phyloP scores from a whole-genome alignment of 2,797 vertebrate genomes.

The Macroramphosus scolopax region DNA sequence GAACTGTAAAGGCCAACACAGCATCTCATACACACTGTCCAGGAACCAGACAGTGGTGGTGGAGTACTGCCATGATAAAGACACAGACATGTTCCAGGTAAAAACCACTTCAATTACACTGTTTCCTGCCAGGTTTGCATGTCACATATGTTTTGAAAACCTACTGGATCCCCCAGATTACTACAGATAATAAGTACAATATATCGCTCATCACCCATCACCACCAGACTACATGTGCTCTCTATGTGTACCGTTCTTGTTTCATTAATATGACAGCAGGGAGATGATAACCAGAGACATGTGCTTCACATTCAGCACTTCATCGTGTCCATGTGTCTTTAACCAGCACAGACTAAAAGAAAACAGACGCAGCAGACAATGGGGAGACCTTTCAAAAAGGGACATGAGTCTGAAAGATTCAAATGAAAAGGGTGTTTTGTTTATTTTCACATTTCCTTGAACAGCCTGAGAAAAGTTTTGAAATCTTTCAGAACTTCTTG shows the following conservation, averaged over 20 bases:
- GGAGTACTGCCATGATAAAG: slow-evolving; percentile 95
- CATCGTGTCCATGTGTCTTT: slow-evolving; percentile 15
- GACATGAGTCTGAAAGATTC: slow-evolving; percentile 19
- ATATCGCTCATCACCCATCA: no score
- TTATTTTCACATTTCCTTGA: no score
- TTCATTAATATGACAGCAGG: slow-evolving; percentile 1
- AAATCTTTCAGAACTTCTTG: slow-evolving; percentile 5
- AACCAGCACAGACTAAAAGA: slow-evolving; percentile 22
- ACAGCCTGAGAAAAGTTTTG: slow-evolving; percentile 13
- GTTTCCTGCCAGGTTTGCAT: slow-evolving; percentile 6
- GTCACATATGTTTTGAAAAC: no score
- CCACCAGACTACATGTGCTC: no score
- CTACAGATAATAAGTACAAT: no score
- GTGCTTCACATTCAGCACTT: slow-evolving; percentile 19
- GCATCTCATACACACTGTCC: slow-evolving; percentile 95
- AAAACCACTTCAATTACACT: neutral
- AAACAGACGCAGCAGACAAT: slow-evolving; percentile 18
- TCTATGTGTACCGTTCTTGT: slow-evolving; percentile 6
- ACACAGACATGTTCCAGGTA: slow-evolving; percentile 99
- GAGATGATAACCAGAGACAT: slow-evolving; percentile 26
- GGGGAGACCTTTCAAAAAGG: slow-evolving; percentile 15
- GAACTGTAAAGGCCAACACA: slow-evolving; percentile 96
- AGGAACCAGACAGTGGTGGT: slow-evolving; percentile 97
- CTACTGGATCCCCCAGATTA: no score
- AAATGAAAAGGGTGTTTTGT: no score